Base-by-base conservation (phyloP, 2,113 vertebrate genomes). In the Daboia siamensis region DNA sequence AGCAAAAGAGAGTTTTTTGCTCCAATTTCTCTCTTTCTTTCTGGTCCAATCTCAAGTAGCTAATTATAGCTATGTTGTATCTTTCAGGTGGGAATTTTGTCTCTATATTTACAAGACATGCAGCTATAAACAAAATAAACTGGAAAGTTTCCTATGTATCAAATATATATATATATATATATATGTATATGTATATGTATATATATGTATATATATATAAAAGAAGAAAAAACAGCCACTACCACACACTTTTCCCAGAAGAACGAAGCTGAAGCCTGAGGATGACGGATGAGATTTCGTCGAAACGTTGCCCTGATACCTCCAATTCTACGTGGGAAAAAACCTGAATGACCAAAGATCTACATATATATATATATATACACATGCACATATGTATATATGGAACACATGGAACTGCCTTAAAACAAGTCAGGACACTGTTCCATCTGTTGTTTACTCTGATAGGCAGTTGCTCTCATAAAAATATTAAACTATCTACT, bases 101-200 rank as follows among this genome's bases (percentile, higher is more conserved):
- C 90, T 93, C 94, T 95, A 93, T 93, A 92, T 95, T 96, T 96
- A 92, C 92, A 96, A 95, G 94, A 94, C 91, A 93, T 56, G n/a
- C 89, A 44, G 46, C 54, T 95, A 96, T 95, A 96, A 95, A 96
- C 94, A 97, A 95, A 95, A 96, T 88, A 46, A 84, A 61, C 93
- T 95, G 95, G 94, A 92, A 89, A 90, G 90, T 93, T 90, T 90
- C 95, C 93, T 94, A 92, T 94, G 93, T 95, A n/a, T n/a, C n/a
- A n/a, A n/a, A n/a, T n/a, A n/a, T n/a, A n/a, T n/a, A n/a, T n/a
- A n/a, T n/a, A n/a, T n/a, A n/a, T n/a, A n/a, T n/a, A n/a, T n/a
- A n/a, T n/a, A n/a, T n/a, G n/a, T n/a, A n/a, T n/a, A n/a, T n/a
- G n/a, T n/a, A n/a, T n/a, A n/a, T n/a, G n/a, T n/a, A n/a, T n/a